These are phyloP conservation scores for Polydesmus complanatus DNA, from an alignment of 2,888 invertebrate genomes.

Conservation along the genomic window DNA sequence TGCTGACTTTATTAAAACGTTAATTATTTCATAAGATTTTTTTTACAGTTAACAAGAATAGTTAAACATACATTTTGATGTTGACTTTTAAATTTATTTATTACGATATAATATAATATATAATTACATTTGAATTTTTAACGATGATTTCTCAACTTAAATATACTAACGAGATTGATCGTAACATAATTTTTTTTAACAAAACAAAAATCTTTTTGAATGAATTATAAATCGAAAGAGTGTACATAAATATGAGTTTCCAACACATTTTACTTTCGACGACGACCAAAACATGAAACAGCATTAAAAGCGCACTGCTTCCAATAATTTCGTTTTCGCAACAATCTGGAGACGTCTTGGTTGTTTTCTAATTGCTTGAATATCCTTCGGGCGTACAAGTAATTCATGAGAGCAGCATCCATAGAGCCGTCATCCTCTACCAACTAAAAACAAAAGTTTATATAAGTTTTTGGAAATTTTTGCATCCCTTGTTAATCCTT, in stretches of 20 bases:
- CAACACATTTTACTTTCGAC: conserved; percentile 32
- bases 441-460: conserved; percentile 18
- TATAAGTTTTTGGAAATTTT: background rate
- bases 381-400: conserved; percentile 39
- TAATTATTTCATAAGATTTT: too few relatives aligned
- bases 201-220: too few relatives aligned
- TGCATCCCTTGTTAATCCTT: background rate
- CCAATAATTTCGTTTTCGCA: conserved; percentile 42
- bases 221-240: too few relatives aligned
- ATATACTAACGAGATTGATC: too few relatives aligned
- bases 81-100: too few relatives aligned
- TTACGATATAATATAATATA: too few relatives aligned
- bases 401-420: conserved; percentile 39
- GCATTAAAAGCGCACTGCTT: conserved; percentile 45
- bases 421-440: conserved; percentile 28
- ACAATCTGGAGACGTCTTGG: conserved; percentile 36
- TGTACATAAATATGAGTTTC: background rate
- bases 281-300: conserved; percentile 39
- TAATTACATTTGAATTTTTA: too few relatives aligned
- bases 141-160: too few relatives aligned
- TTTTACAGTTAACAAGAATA: too few relatives aligned
- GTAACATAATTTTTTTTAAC: too few relatives aligned
- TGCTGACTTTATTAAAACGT: too few relatives aligned
- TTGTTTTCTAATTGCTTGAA: conserved; percentile 42
- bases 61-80: too few relatives aligned